A percentile compares a stretch with the other conserved stretches of the same genome.
Conservation (phyloP, 2,888 invertebrate species). For the Aphodius sticticus region DNA sequence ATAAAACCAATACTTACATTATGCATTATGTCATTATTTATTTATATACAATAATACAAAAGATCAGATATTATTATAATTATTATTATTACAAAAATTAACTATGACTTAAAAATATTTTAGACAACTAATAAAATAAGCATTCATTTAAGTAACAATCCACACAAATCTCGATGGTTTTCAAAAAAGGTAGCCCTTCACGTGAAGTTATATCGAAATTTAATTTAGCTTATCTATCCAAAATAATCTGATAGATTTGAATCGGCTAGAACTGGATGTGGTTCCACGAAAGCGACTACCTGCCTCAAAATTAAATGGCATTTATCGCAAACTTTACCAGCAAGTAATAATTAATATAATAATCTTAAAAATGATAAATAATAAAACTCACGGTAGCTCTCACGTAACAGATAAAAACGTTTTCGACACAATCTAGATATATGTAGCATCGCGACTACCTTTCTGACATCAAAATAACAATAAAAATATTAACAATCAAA, state of each 20-base stretch:
- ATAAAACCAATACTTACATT: neutral
- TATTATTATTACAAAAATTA: neutral
- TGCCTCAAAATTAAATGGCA: neutral
- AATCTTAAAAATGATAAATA: neutral
- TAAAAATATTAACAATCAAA: constrained; percentile 4
- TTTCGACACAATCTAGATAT: no score
- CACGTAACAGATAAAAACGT: neutral
- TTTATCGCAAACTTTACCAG: neutral
- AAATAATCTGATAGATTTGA: neutral
- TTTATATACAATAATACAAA: neutral
- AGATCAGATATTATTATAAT: neutral
- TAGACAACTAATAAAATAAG: neutral
- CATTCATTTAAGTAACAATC: neutral
- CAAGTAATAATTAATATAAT: neutral
- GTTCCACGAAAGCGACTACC: neutral
- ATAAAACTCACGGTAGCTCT: neutral
- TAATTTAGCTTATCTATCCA: neutral
- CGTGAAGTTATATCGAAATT: no score
- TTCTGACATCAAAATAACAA: neutral
- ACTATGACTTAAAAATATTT: neutral
- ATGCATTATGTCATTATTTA: neutral
- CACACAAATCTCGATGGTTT: no score
- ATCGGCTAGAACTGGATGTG: neutral
- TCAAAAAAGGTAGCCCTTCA: no score
- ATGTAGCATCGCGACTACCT: neutral